These are phyloP conservation scores for Drosophila sp. DNA, from an alignment of 1,140 invertebrate species.

Conservation along the genomic window DNA sequence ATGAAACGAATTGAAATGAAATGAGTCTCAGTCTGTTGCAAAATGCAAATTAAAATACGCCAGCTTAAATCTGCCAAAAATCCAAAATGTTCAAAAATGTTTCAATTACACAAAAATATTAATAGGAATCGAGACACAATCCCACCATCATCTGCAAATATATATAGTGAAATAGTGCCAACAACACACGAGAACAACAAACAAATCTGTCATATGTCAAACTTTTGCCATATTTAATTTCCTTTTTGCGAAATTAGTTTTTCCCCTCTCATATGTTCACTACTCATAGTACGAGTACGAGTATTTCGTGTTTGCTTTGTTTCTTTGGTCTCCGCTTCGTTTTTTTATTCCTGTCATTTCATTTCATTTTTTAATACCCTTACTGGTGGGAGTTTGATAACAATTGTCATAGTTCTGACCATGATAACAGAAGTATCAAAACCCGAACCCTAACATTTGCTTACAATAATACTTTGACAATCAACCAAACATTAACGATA, in stretches of 20 bases:
- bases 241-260: conserved; percentile 79
- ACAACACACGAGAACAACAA: conserved; percentile 33
- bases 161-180: conserved; percentile 4
- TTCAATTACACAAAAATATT: conserved; percentile 70
- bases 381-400: neutral
- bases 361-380: conserved; percentile 23
- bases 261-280: conserved; percentile 48
- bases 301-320: conserved; percentile 39
- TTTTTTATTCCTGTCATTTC: conserved; percentile 25
- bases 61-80: conserved; percentile 48
- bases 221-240: conserved; percentile 80
- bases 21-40: conserved; percentile 17
- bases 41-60: conserved; percentile 36
- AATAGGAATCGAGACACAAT: conserved; percentile 67
- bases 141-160: neutral
- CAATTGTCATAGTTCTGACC: no score
- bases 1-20: conserved; percentile 49
- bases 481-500: no score
- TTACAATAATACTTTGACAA: no score
- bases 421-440: no score
- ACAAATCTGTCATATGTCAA: conserved; percentile 78
- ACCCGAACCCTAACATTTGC: no score
- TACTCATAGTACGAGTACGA: conserved; percentile 51
- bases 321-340: neutral
- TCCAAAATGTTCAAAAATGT: conserved; percentile 42